Evolutionary conservation across 2,113 vertebrate genomes (phyloP).

Genomic region (Nestor notabilis): DNA sequence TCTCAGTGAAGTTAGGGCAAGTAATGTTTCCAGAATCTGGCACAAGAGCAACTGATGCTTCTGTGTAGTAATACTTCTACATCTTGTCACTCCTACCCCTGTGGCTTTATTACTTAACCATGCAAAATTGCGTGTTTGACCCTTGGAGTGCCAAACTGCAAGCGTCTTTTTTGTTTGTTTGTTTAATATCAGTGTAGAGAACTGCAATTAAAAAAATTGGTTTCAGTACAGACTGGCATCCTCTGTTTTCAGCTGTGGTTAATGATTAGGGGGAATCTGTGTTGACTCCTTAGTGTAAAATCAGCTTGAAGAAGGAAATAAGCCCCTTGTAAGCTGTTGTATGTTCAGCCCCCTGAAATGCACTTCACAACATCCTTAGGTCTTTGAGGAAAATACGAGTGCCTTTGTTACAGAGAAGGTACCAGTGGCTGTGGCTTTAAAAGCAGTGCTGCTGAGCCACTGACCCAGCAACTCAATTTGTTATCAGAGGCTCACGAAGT

Average conservation of each 20-base stretch:
- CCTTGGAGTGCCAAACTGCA: neutral
- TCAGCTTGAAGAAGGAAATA: neutral
- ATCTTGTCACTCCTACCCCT: conserved; percentile 52
- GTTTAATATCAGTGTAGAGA: neutral
- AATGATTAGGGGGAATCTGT: neutral
- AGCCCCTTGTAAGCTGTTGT: neutral
- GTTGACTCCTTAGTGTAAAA: neutral
- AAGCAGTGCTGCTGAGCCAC: neutral
- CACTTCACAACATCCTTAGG: neutral
- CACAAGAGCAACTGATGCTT: conserved; percentile 13
- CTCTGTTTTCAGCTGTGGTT: neutral
- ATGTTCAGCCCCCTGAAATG: neutral
- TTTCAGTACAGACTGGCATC: neutral
- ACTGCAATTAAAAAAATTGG: neutral
- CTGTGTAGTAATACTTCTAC: conserved; percentile 17
- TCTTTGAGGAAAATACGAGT: neutral
- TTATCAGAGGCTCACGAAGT: neutral
- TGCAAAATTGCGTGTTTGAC: conserved; percentile 17
- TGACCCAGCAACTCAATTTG: neutral
- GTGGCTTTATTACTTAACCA: conserved; percentile 58
- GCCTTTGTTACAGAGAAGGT: neutral
- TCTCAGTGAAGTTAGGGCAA: neutral
- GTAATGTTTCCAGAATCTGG: conserved; percentile 13
- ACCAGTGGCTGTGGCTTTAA: neutral
- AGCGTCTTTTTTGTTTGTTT: neutral